Conservation (phyloP, 2,888 invertebrate genomes). For the Thymelicus acteon region DNA sequence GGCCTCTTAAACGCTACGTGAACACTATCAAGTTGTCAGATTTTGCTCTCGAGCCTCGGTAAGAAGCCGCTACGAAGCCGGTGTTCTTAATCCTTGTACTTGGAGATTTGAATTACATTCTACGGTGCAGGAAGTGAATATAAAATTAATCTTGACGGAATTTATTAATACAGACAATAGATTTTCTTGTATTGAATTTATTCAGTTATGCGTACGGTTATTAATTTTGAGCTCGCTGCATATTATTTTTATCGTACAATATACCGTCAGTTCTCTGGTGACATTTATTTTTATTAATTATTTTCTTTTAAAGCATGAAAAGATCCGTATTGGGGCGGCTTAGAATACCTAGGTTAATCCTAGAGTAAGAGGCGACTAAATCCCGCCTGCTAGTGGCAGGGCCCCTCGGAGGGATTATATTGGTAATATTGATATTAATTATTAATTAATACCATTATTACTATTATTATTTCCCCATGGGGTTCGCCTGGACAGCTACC, state of each 20-base stretch:
- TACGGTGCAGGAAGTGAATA: slow-evolving; percentile 3
- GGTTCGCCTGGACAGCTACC: no score
- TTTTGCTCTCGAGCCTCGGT: slow-evolving; percentile 22
- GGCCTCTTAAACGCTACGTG: slow-evolving; percentile 37
- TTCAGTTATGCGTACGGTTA: not conserved
- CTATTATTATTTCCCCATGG: no score
- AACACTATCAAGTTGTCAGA: slow-evolving; percentile 35
- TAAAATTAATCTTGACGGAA: slow-evolving; percentile 9
- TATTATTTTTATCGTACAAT: no score
- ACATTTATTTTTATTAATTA: not conserved
- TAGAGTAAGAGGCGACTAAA: no score
- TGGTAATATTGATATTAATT: no score
- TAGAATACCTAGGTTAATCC: no score
- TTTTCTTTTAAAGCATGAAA: no score
- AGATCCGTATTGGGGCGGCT: no score
- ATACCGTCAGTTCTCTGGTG: not conserved
- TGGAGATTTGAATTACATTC: not conserved
- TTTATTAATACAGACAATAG: slow-evolving; percentile 1
- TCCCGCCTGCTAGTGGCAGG: no score
- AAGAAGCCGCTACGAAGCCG: slow-evolving; percentile 12
- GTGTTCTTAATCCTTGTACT: slow-evolving; percentile 25
- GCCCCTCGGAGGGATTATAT: no score
- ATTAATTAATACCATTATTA: no score
- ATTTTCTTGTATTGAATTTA: not conserved
- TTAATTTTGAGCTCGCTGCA: not conserved